phyloP scores from a whole-genome alignment of 2,888 invertebrate genomes.

The Cloeon dipterum region DNA sequence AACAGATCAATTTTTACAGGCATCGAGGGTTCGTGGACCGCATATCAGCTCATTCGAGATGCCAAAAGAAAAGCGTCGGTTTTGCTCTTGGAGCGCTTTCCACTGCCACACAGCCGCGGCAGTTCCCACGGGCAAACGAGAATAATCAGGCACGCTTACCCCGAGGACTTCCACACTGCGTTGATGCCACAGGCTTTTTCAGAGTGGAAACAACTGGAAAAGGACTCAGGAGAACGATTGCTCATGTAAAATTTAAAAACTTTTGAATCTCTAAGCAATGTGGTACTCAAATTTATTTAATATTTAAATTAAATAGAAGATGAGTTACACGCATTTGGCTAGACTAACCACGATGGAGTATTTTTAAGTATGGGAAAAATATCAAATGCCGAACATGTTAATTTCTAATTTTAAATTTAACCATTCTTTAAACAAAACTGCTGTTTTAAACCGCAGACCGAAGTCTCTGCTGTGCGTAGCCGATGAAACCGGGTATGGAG shows the following conservation, averaged over 20 bases:
- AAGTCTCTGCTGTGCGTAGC: slow-evolving; percentile 2
- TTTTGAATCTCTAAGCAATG: no score
- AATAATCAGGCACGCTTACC: slow-evolving; percentile 17
- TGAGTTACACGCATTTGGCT: no score
- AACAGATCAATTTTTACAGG: slow-evolving; percentile 4
- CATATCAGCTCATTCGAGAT: slow-evolving; percentile 2
- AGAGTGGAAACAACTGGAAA: slow-evolving; percentile 14
- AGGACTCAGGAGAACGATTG: slow-evolving; percentile 12
- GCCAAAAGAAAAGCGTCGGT: background rate
- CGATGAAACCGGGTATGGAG: background rate
- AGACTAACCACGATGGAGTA: no score
- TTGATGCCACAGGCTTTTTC: slow-evolving; percentile 17
- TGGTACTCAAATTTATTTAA: no score
- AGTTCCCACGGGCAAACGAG: slow-evolving; percentile 19
- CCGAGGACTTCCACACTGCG: slow-evolving; percentile 12
- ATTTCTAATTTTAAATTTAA: no score
- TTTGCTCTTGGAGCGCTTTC: slow-evolving; percentile 10
- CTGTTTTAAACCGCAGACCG: background rate
- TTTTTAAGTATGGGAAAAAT: no score
- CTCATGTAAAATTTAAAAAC: no score
- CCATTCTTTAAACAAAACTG: no score
- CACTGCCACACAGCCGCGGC: slow-evolving; percentile 16
- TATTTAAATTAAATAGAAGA: no score
- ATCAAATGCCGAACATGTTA: no score
- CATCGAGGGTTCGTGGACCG: slow-evolving; percentile 6